A percentile compares a stretch with the other conserved stretches of the same genome.
Evolutionary conservation across 2,797 vertebrate species (phyloP).

Genomic region (Rhinoraja longicauda): DNA sequence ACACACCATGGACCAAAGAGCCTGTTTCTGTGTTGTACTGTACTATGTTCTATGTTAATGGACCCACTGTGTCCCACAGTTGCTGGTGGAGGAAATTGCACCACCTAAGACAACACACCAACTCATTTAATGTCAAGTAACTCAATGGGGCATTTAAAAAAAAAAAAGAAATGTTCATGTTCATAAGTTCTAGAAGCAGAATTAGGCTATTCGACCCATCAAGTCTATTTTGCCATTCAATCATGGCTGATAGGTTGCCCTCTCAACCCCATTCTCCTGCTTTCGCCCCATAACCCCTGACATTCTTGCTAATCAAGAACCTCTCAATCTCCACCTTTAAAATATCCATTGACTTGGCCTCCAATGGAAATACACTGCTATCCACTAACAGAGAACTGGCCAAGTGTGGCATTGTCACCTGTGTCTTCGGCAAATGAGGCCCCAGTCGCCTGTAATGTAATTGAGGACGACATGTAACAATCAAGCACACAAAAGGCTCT

Average conservation of each 20-base stretch:
- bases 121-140: not conserved
- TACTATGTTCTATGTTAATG: too few species aligned
- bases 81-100: not conserved
- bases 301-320: too few species aligned
- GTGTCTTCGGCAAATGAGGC: not conserved
- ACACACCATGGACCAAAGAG: too few species aligned
- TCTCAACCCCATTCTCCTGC: too few species aligned
- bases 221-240: too few species aligned
- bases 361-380: not conserved
- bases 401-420: not conserved
- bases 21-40: too few species aligned
- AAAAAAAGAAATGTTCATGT: not conserved
- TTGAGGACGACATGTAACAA: not conserved
- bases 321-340: too few species aligned
- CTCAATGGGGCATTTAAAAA: not conserved
- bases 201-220: too few species aligned
- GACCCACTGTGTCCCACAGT: not conserved
- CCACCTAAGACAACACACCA: not conserved
- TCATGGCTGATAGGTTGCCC: too few species aligned
- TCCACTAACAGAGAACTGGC: not conserved
- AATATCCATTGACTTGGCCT: too few species aligned
- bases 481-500: not conserved
- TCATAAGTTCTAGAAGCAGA: too few species aligned
- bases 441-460: not conserved
- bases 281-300: too few species aligned